Evolutionary conservation across 2,888 invertebrate species (phyloP).

Genomic region (Lithophane ornitopus): DNA sequence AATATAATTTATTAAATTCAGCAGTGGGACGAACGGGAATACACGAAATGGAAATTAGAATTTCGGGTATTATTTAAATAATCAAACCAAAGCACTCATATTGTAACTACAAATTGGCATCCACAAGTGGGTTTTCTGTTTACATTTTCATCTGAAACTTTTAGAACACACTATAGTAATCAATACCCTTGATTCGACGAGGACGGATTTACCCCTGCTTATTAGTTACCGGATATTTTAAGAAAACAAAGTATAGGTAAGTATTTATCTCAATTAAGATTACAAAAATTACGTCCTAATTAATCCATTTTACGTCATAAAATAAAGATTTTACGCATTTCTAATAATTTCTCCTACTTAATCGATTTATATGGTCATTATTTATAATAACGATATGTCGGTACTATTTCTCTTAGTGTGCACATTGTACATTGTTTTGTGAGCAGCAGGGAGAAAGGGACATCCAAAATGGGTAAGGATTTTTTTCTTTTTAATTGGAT

Average conservation of each 20-base stretch:
- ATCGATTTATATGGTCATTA: conserved; percentile 53
- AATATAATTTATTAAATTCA: too few relatives aligned
- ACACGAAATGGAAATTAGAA: too few relatives aligned
- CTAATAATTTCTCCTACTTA: conserved; percentile 15
- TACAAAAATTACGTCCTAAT: conserved; percentile 16
- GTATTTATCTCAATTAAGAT: conserved; percentile 1
- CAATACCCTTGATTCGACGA: neutral
- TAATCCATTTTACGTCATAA: conserved; percentile 32
- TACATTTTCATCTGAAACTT: too few relatives aligned
- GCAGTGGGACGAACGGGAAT: too few relatives aligned
- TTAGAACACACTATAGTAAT: neutral
- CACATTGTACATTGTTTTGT: conserved; percentile 13
- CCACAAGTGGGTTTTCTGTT: too few relatives aligned
- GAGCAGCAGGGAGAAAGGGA: neutral
- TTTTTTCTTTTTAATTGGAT: neutral
- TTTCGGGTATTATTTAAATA: too few relatives aligned
- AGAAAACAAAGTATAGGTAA: neutral
- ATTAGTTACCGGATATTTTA: neutral
- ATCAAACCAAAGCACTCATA: too few relatives aligned
- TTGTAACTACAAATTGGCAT: too few relatives aligned
- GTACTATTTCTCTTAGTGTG: neutral
- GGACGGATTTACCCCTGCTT: neutral
- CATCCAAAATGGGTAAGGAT: conserved; percentile 29
- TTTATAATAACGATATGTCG: neutral
- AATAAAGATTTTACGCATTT: conserved; percentile 33